A percentile compares a stretch with the other conserved stretches of the same genome.
phyloP scores from a whole-genome alignment of 35 echinoderm and acorn worm genomes.

The Diadema setosum region DNA sequence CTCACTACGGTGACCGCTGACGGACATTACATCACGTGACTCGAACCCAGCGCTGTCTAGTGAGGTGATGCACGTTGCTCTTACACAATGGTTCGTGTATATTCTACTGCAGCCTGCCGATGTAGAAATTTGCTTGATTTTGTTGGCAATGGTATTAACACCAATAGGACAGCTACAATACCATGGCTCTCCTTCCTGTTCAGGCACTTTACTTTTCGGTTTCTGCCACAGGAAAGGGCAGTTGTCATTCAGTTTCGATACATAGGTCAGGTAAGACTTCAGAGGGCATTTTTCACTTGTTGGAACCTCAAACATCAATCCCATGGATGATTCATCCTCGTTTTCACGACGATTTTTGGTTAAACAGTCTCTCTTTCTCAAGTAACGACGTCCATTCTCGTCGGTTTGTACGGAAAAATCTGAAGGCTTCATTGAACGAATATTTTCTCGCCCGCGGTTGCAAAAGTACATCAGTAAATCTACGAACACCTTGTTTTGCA shows the following conservation, averaged over 20 bases:
- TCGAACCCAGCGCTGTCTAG: conserved; percentile 12
- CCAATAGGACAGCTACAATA: neutral
- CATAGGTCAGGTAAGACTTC: conserved; percentile 10
- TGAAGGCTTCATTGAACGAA: no score
- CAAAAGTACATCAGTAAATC: no score
- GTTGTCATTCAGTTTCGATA: conserved; percentile 4
- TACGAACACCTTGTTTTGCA: no score
- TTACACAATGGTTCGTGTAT: conserved; percentile 21
- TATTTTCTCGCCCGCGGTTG: no score
- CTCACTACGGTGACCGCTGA: neutral
- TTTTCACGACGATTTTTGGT: conserved; percentile 23
- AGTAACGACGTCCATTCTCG: neutral
- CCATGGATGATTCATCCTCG: neutral
- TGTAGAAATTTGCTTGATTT: neutral
- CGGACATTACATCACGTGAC: conserved; percentile 18
- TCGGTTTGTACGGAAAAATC: no score
- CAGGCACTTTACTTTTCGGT: neutral
- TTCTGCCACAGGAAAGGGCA: conserved; percentile 37
- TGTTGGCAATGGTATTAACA: conserved; percentile 12
- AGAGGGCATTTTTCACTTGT: conserved; percentile 6
- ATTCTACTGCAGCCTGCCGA: neutral
- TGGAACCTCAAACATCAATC: conserved; percentile 34
- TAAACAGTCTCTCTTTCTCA: neutral
- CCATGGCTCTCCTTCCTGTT: conserved; percentile 39
- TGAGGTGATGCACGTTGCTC: neutral